Base-by-base conservation (phyloP, 2,113 vertebrate species). In the Gobius niger region DNA sequence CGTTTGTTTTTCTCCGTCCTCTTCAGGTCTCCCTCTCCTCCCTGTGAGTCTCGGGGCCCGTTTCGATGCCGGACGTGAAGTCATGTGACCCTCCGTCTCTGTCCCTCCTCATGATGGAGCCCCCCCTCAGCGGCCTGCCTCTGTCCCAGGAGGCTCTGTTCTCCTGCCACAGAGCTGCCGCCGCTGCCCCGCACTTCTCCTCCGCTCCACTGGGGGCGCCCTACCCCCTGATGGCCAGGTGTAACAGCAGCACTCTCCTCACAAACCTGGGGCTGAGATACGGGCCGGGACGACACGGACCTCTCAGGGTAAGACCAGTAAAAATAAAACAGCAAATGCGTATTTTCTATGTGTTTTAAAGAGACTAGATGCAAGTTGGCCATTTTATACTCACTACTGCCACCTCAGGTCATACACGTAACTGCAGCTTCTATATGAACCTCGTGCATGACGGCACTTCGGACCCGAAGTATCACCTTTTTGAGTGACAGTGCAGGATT, bases 261-360 rank as follows among this genome's bases (percentile, higher is more conserved):
- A 85, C 89, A 7, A 93, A 93, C 83, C 82, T 95, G 88, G 94
- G 92, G 76, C 82, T 95, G 73, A 92, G 91, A 84, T 93, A 92
- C 73, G 92, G 92, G 70, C 89, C 90, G 0, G 70, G 89, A 89
- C 87, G 78, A 56, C 90, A 82, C 85, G 89, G 53, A 13, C 83
- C 74, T 82, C 19, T 51, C 4, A 85, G 84, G 82, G 19, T 78
- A 81, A 71, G 70, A 46, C 6, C 44, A 46, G 3, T 34, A 34
- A 34, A 34, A 34, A 34, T 34, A 34, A 34, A 34, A 34, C 24
- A 34, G 24, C 3, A 34, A 34, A 34, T 34, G 24, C 24, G 24
- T 34, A 34, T 34, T 34, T 34, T 34, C 24, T 34, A 34, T 34
- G 24, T n/a, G n/a, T n/a, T n/a, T n/a, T n/a, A n/a, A n/a, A n/a